Conservation (phyloP, 2,888 invertebrate genomes). For the Platynereis dumerilii region DNA sequence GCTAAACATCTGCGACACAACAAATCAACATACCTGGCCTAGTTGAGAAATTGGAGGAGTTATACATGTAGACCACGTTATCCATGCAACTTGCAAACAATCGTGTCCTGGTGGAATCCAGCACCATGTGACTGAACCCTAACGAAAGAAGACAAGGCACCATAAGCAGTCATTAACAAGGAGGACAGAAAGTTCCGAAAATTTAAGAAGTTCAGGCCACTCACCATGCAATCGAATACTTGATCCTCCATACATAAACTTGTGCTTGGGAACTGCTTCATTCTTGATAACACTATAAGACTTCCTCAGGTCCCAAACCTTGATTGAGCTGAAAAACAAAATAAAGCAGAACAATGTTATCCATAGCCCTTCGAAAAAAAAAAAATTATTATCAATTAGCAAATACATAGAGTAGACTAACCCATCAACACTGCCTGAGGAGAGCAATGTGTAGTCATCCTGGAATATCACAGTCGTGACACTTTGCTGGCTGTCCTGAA, state of each 20-base stretch:
- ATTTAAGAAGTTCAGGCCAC: too few species aligned
- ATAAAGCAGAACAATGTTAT: too few species aligned
- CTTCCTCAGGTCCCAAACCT: slow-evolving; percentile 86
- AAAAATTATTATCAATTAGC: too few species aligned
- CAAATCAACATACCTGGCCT: slow-evolving; percentile 67
- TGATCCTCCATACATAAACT: slow-evolving; percentile 71
- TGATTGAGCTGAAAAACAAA: slow-evolving; percentile 69
- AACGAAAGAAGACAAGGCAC: too few species aligned
- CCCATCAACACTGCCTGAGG: slow-evolving; percentile 88
- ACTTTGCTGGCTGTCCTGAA: slow-evolving; percentile 56
- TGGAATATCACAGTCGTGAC: slow-evolving; percentile 86
- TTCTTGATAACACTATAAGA: slow-evolving; percentile 75
- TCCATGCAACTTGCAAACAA: slow-evolving; percentile 89
- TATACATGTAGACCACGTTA: slow-evolving; percentile 83
- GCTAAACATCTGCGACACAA: too few species aligned
- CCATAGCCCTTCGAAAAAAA: too few species aligned
- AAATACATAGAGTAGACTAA: too few species aligned
- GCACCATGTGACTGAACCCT: slow-evolving; percentile 73
- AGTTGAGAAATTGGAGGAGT: slow-evolving; percentile 73
- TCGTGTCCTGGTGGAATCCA: slow-evolving; percentile 74
- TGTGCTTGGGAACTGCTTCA: slow-evolving; percentile 75
- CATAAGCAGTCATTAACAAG: too few species aligned
- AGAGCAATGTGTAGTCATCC: slow-evolving; percentile 78
- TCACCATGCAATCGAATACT: too few species aligned
- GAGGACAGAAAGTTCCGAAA: too few species aligned